Conservation (phyloP, 30 jellyfish, hydroid and myxozoan species). For the Chironex yamaguchii region DNA sequence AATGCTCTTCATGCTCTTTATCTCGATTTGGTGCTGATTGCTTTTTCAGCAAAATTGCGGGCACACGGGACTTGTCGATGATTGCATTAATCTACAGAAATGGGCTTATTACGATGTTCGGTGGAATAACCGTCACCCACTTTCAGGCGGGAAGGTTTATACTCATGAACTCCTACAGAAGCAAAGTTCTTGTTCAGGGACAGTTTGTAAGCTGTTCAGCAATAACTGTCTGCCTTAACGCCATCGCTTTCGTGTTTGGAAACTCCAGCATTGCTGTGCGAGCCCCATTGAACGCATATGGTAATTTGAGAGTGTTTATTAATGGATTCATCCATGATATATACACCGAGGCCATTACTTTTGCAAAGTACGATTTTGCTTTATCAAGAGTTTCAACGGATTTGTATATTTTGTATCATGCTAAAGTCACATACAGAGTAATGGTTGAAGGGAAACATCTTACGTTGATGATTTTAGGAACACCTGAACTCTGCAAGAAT, state of each 20-base stretch:
- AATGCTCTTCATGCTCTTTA: conserved; percentile 58
- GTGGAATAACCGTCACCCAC: conserved; percentile 43
- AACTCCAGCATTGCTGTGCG: neutral
- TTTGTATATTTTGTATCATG: conserved; percentile 3
- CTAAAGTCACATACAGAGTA: neutral
- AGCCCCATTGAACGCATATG: conserved; percentile 28
- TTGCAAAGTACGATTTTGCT: conserved; percentile 1
- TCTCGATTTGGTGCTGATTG: conserved; percentile 60
- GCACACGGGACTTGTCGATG: too few relatives aligned
- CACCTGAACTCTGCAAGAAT: neutral
- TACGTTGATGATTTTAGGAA: conserved; percentile 7
- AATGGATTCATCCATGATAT: conserved; percentile 39
- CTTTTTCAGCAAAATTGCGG: neutral
- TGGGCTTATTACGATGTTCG: conserved; percentile 46
- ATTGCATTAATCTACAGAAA: conserved; percentile 36
- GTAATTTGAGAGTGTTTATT: conserved; percentile 32
- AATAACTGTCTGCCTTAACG: conserved; percentile 27
- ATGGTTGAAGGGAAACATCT: conserved; percentile 31
- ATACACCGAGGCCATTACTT: neutral
- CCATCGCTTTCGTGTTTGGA: conserved; percentile 20
- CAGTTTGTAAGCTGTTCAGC: conserved; percentile 48
- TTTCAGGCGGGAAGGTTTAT: conserved; percentile 62
- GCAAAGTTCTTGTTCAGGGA: conserved; percentile 35
- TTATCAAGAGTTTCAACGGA: conserved; percentile 9
- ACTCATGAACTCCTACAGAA: conserved; percentile 6